Evolutionary conservation across 2,113 vertebrate species (phyloP).

Genomic region (Phylloscopus whistleri): DNA sequence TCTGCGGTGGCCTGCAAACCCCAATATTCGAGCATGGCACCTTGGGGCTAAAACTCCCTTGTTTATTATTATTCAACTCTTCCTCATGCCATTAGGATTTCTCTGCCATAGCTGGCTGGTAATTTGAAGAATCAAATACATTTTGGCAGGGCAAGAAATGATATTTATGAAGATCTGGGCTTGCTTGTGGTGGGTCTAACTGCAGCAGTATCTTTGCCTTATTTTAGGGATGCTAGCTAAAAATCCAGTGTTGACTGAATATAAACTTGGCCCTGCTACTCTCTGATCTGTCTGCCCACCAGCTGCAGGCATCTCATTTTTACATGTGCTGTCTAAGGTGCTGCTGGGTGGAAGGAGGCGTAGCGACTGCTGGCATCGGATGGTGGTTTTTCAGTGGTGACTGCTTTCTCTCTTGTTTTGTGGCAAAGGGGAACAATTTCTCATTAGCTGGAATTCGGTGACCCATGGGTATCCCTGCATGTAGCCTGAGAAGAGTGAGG

Average conservation of each 20-base stretch:
- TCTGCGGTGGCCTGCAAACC: rapidly evolving
- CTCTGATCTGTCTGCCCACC: neutral
- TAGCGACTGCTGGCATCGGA: rapidly evolving
- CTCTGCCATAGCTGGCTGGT: neutral
- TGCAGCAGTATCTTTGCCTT: neutral
- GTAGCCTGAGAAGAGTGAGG: neutral
- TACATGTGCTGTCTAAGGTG: neutral
- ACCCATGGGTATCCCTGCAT: neutral
- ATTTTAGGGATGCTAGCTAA: neutral
- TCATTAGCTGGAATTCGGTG: neutral
- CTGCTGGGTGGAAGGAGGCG: neutral
- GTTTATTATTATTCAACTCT: neutral
- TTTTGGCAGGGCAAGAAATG: rapidly evolving
- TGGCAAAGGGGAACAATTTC: neutral
- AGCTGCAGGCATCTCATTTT: neutral
- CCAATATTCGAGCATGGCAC: rapidly evolving
- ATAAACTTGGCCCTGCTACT: neutral
- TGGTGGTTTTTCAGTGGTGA: rapidly evolving
- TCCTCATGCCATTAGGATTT: neutral
- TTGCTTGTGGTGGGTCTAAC: neutral
- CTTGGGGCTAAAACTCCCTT: neutral
- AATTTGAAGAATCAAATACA: neutral
- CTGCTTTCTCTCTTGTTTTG: neutral
- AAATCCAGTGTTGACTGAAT: neutral
- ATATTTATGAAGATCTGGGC: neutral